Percentiles rank a stretch among this genome's conserved stretches.
These are phyloP conservation scores for Porites evermanni DNA, from an alignment of 92 coral and sea anemone species.

Conservation along the genomic window DNA sequence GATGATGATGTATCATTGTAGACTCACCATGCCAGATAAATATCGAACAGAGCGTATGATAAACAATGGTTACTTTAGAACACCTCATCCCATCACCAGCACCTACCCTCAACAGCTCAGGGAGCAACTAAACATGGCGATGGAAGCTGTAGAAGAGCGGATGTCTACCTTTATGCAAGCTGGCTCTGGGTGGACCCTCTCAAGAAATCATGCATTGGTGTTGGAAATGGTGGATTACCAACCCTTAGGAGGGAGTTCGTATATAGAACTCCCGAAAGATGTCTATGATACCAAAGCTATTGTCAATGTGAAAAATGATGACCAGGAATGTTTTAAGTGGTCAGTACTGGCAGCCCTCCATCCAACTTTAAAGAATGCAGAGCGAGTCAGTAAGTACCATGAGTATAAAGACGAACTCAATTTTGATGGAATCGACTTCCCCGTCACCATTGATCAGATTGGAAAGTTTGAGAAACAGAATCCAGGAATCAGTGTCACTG, in stretches of 20 bases:
- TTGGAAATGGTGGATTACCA: constrained; percentile 6
- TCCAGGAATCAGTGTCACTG: not conserved
- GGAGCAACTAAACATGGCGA: not conserved
- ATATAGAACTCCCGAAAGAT: constrained; percentile 11
- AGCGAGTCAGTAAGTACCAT: constrained; percentile 4
- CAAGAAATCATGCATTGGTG: not conserved
- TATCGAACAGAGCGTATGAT: not conserved
- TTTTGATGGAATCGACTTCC: constrained; percentile 20
- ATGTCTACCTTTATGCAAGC: not conserved
- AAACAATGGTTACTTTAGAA: not conserved
- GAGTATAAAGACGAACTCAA: constrained; percentile 19
- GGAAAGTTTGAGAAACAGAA: not conserved
- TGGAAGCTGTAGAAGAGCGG: not conserved
- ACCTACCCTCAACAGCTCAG: not conserved
- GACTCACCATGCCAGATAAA: not conserved
- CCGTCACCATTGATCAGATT: constrained; percentile 8
- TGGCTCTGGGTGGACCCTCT: not conserved
- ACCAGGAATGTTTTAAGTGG: constrained; percentile 42
- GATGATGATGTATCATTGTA: no score
- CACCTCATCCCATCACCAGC: not conserved
- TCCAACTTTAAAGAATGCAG: constrained; percentile 3
- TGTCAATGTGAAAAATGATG: constrained; percentile 28
- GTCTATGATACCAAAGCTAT: constrained; percentile 8
- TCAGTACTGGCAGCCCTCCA: constrained; percentile 21
- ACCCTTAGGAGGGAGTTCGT: constrained; percentile 30